A percentile compares a stretch with the other conserved stretches of the same genome.
phyloP scores from a whole-genome alignment of 2,888 invertebrate genomes.

The Seira ritae region DNA sequence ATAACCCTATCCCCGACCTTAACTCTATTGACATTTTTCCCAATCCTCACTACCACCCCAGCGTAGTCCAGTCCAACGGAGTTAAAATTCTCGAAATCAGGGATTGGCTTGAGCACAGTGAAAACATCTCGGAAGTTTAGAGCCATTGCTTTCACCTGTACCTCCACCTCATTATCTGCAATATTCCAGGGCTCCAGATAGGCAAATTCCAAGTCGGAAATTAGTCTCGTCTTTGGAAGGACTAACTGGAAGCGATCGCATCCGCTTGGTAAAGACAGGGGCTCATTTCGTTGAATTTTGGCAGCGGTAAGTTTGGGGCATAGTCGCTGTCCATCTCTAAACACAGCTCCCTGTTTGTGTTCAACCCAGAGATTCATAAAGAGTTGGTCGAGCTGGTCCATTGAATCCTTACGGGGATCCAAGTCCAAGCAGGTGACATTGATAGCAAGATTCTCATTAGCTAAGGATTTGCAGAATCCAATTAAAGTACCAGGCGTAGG shows the following conservation, averaged over 20 bases:
- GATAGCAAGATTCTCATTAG: background rate
- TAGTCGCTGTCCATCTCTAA: background rate
- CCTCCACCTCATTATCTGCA: conserved; percentile 38
- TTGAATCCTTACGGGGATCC: background rate
- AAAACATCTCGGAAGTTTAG: conserved; percentile 58
- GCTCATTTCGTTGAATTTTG: conserved; percentile 17
- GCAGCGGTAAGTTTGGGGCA: background rate
- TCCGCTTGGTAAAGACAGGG: conserved; percentile 25
- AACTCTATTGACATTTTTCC: conserved; percentile 21
- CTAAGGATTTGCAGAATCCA: background rate
- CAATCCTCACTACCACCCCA: conserved; percentile 31
- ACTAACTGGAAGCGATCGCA: conserved; percentile 37
- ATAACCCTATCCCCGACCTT: conserved; percentile 48
- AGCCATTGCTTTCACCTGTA: conserved; percentile 33
- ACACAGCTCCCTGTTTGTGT: background rate
- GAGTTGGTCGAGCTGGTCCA: background rate
- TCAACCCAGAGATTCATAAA: conserved; percentile 27
- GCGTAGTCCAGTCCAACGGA: conserved; percentile 47
- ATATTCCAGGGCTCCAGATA: background rate
- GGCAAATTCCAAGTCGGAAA: conserved; percentile 46
- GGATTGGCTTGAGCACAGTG: conserved; percentile 47
- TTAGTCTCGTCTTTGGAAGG: conserved; percentile 32
- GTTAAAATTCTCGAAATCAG: conserved; percentile 39
- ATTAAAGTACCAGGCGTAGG: background rate
- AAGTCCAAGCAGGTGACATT: background rate